Evolutionary conservation across 2,797 vertebrate genomes (phyloP).

Genomic region (Hydrolagus colliei): DNA sequence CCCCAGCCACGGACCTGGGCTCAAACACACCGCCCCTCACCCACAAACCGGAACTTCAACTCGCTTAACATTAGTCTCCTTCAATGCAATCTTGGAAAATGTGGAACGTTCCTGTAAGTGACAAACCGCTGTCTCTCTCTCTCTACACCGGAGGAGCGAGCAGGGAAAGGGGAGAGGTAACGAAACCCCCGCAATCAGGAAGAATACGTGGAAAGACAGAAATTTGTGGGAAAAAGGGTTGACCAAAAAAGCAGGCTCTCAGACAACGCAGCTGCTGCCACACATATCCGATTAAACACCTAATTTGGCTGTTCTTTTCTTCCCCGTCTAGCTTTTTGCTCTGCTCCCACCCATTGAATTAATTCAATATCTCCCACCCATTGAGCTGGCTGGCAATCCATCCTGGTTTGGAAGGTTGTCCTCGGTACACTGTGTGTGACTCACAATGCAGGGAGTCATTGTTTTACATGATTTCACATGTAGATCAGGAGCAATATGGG

Average conservation of each 20-base stretch:
- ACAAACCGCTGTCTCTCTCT: neutral
- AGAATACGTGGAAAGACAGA: neutral
- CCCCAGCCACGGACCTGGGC: neutral
- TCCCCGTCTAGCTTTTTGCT: neutral
- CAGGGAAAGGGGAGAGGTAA: neutral
- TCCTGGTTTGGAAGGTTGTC: too few relatives aligned
- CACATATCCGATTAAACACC: too few relatives aligned
- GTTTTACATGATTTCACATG: too few relatives aligned
- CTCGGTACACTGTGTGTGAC: too few relatives aligned
- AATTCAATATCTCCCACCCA: neutral
- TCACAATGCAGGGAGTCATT: too few relatives aligned
- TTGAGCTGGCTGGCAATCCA: neutral
- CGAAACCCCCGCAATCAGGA: too few relatives aligned
- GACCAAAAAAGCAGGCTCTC: neutral
- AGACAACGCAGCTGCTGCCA: too few relatives aligned
- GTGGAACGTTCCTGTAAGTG: too few relatives aligned
- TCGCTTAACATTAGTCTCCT: too few relatives aligned
- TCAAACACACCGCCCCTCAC: neutral
- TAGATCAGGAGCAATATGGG: too few relatives aligned
- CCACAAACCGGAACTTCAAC: neutral
- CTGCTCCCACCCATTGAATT: neutral
- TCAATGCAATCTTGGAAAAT: too few relatives aligned
- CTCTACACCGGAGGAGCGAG: neutral
- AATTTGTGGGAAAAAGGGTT: neutral
- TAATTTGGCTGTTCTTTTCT: neutral